A percentile compares a stretch with the other conserved stretches of the same genome.
Conservation (phyloP, 2,888 invertebrate genomes). For the Empis livida region DNA sequence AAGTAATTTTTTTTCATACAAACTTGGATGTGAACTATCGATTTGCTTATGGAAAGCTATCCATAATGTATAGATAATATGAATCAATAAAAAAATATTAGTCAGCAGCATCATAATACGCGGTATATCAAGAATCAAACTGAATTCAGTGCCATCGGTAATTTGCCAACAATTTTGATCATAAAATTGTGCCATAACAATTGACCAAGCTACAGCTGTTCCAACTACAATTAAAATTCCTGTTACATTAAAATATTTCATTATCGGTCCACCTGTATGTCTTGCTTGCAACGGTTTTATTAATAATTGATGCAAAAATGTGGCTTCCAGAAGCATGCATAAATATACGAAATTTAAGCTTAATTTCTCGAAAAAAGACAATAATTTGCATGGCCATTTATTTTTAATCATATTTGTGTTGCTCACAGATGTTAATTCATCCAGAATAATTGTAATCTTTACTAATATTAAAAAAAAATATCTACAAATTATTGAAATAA, state of each 20-base stretch:
- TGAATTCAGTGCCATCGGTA: constrained; percentile 40
- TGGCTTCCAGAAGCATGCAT: constrained; percentile 54
- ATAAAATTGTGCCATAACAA: constrained; percentile 38
- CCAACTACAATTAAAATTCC: constrained; percentile 37
- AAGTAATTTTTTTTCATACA: constrained; percentile 4
- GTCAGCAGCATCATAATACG: constrained; percentile 42
- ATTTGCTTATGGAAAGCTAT: constrained; percentile 42
- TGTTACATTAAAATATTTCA: constrained; percentile 36
- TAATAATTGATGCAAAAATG: constrained; percentile 51
- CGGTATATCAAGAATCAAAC: constrained; percentile 49
- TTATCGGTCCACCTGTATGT: constrained; percentile 26
- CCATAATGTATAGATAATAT: constrained; percentile 50
- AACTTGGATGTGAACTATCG: constrained; percentile 8
- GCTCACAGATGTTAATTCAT: constrained; percentile 37
- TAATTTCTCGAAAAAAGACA: constrained; percentile 42
- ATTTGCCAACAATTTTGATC: constrained; percentile 50
- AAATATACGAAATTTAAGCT: constrained; percentile 49
- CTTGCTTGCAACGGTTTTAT: constrained; percentile 49
- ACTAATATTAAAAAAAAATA: constrained; percentile 45
- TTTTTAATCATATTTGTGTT: constrained; percentile 41
- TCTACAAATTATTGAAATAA: constrained; percentile 44
- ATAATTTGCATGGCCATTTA: constrained; percentile 39
- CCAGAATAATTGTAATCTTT: constrained; percentile 40
- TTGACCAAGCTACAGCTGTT: constrained; percentile 45
- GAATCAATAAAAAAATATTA: constrained; percentile 46